Conservation (phyloP, 2,797 vertebrate species). For the Alectoris magna region DNA sequence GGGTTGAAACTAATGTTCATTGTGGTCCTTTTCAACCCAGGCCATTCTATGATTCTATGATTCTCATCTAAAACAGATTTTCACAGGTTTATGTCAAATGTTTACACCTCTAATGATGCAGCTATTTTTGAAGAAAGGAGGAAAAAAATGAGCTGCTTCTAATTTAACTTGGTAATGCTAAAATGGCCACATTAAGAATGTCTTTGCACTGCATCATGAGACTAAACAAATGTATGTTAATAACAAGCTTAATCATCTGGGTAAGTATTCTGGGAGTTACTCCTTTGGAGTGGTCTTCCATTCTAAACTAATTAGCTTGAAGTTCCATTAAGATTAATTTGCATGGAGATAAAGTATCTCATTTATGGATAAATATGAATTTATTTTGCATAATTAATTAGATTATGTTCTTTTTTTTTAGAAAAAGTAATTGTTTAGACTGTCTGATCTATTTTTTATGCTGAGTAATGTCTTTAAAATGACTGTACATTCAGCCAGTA, state of each 20-base stretch:
- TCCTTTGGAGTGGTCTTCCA: not conserved
- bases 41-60: too few species aligned
- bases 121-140: not conserved
- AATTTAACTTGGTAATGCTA: not conserved
- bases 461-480: not conserved
- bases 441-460: not conserved
- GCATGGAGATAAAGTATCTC: not conserved
- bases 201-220: not conserved
- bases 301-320: not conserved
- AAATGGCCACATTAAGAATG: not conserved
- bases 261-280: not conserved
- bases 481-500: not conserved
- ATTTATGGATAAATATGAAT: not conserved
- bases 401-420: not conserved
- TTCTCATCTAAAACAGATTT: not conserved
- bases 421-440: not conserved
- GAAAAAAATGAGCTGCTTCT: not conserved
- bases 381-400: not conserved
- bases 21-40: too few species aligned
- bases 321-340: not conserved
- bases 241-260: not conserved
- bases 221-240: not conserved
- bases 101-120: not conserved
- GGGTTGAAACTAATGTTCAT: too few species aligned
- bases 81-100: not conserved